Percentiles rank a stretch among this genome's conserved stretches.
Evolutionary conservation across 30 jellyfish, hydroid and myxozoan species (phyloP).

Genomic region (Morbakka virulenta): DNA sequence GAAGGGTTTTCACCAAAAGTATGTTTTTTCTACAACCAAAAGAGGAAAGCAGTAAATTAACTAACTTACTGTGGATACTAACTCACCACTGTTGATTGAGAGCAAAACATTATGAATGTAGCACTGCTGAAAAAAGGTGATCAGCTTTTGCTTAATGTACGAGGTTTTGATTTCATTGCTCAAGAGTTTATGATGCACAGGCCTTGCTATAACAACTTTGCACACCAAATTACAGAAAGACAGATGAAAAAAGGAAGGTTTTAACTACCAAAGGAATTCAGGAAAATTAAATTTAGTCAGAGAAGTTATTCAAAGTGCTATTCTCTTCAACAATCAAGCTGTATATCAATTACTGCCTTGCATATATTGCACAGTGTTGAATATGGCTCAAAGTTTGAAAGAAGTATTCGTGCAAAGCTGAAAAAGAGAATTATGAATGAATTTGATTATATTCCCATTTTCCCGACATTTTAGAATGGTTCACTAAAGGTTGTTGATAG

Average conservation of each 20-base stretch:
- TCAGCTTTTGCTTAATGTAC: neutral
- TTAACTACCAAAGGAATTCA: neutral
- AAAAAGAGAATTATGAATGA: too few species aligned
- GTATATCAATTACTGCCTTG: neutral
- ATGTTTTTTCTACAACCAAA: conserved; percentile 2
- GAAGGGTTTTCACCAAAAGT: conserved; percentile 2
- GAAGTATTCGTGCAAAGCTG: too few species aligned
- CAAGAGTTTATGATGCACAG: conserved; percentile 14
- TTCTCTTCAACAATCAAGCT: neutral
- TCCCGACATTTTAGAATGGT: too few species aligned
- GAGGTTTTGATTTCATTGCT: conserved; percentile 4
- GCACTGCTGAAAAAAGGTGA: neutral
- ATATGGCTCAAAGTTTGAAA: conserved; percentile 1
- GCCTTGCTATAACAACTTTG: neutral
- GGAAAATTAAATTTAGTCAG: neutral
- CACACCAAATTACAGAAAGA: neutral
- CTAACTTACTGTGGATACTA: neutral
- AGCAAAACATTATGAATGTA: neutral
- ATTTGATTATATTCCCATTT: too few species aligned
- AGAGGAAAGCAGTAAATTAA: neutral
- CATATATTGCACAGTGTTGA: conserved; percentile 1
- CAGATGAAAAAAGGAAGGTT: neutral
- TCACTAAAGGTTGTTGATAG: too few species aligned
- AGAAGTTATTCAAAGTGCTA: neutral
- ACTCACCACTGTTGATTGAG: conserved; percentile 2